Base-by-base conservation (phyloP, 2,797 vertebrate species). In the Aulostomus chinensis region DNA sequence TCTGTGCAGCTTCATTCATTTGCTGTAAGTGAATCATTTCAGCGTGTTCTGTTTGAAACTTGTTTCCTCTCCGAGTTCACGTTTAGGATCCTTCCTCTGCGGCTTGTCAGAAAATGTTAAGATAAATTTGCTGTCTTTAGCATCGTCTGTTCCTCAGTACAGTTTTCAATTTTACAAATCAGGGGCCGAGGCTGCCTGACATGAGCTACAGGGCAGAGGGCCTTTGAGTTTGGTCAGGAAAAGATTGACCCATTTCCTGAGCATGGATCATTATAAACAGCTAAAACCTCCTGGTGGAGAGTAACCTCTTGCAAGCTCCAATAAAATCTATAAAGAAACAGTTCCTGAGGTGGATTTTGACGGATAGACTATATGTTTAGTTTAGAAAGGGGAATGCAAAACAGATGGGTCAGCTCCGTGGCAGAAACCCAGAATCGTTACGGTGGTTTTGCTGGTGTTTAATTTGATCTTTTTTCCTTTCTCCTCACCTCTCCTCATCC, bases 381-480 rank as follows among this genome's bases (percentile, higher is more conserved):
- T 58, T 64, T 34, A 30, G 13, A 50, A 5, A 26, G 57, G 37
- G n/a, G 26, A 48, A 60, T 42, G 36, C 42, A 62, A 53, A 58
- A 18, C 41, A 38, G 28, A 26, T 35, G 60, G 18, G 33, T 45
- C 17, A 55, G 49, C 36, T 56, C 52, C 30, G 47, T 65, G 48
- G 30, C 57, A n/a, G n/a, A n/a, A n/a, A n/a, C n/a, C n/a, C n/a
- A n/a, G n/a, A n/a, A n/a, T n/a, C n/a, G n/a, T n/a, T n/a, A n/a
- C n/a, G n/a, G n/a, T n/a, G n/a, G n/a, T n/a, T n/a, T n/a, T n/a
- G n/a, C n/a, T n/a, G n/a, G n/a, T n/a, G n/a, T n/a, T n/a, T n/a
- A n/a, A n/a, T n/a, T n/a, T n/a, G n/a, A n/a, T n/a, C n/a, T n/a
- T n/a, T n/a, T n/a, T n/a, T n/a, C n/a, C n/a, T n/a, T n/a, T n/a